A percentile compares a stretch with the other conserved stretches of the same genome.
These are phyloP conservation scores for Zaprionus davidi DNA, from an alignment of 1,140 invertebrate genomes.

Conservation along the genomic window DNA sequence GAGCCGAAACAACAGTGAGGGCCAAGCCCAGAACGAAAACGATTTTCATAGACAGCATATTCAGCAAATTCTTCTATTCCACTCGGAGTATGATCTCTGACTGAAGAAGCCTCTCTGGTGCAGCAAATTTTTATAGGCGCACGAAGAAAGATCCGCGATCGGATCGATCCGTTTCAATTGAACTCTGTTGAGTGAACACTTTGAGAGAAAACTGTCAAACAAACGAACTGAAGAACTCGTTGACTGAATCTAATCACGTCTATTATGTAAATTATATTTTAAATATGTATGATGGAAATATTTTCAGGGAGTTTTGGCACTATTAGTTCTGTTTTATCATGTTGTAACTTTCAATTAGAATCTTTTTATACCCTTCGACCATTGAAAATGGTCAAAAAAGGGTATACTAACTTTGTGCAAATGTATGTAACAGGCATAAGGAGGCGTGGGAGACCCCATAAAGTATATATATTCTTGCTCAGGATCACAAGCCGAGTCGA, in stretches of 20 bases:
- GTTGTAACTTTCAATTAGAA: background rate
- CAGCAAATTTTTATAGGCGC: slow-evolving; percentile 18
- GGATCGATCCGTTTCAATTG: background rate
- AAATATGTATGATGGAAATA: background rate
- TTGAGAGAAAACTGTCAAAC: background rate
- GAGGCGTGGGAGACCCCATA: too few relatives aligned
- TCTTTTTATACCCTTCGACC: too few relatives aligned
- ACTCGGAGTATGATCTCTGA: slow-evolving; percentile 8
- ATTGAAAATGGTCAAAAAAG: too few relatives aligned
- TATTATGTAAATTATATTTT: background rate
- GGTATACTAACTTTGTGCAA: too few relatives aligned
- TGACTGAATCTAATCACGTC: background rate
- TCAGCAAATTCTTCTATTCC: background rate
- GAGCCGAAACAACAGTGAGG: slow-evolving; percentile 5
- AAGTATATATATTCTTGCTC: too few relatives aligned
- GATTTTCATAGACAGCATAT: slow-evolving; percentile 26
- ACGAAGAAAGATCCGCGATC: background rate
- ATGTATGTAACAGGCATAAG: too few relatives aligned
- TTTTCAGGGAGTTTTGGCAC: background rate
- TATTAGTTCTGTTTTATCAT: background rate
- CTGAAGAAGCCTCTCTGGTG: background rate
- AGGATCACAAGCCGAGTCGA: too few relatives aligned
- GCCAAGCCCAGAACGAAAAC: slow-evolving; percentile 15
- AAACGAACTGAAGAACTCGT: background rate
- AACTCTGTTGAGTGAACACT: background rate